Evolutionary conservation across 2,113 vertebrate species (phyloP), one percentile per base, ranked within the genome.

Genomic region (Passer montanus): DNA sequence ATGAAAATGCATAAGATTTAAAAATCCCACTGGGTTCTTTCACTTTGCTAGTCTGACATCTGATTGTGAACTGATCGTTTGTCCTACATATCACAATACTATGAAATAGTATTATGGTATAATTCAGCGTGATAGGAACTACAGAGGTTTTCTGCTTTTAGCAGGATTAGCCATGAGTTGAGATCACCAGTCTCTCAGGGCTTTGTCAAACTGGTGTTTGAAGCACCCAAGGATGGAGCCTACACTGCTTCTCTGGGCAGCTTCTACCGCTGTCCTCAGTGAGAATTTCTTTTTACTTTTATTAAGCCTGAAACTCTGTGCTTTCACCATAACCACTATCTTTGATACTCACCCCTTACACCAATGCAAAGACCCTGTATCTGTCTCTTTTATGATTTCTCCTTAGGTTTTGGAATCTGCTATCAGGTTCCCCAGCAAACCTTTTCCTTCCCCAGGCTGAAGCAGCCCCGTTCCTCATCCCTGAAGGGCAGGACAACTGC

Each of bases 251-350:
- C 15, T 52, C 59, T 55, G 9, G 23, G 20, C 14, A 77, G 6
- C 30, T 63, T 55, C 5, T 16, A 84, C 73, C 0, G 0, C 37
- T 58, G 17, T 24, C 18, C 5, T 4, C 20, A n/a, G 2, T 16
- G n/a, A 47, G 24, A 77, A 55, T 58, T 49, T 52, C 4, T 33
- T 72, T 76, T 73, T 43, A 24, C 9, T 76, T 52, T 14, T 2
- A 50, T 59, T 18, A 52, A 68, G 2, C 12, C 27, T 91, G 43
- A 78, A 74, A 60, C 3, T 39, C 17, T 79, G 2, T 50, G 39
- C 2, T 83, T 91, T 86, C 39, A 26, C 8, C 3, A 15, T 21
- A 41, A 11, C 4, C 19, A 11, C 35, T 58, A 21, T 27, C 56
- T 62, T 58, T 75, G 27, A 53, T 63, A 58, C 10, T 70, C 23